These are phyloP conservation scores for Darwinula stevensoni DNA, from an alignment of 2,888 invertebrate genomes.

Conservation along the genomic window DNA sequence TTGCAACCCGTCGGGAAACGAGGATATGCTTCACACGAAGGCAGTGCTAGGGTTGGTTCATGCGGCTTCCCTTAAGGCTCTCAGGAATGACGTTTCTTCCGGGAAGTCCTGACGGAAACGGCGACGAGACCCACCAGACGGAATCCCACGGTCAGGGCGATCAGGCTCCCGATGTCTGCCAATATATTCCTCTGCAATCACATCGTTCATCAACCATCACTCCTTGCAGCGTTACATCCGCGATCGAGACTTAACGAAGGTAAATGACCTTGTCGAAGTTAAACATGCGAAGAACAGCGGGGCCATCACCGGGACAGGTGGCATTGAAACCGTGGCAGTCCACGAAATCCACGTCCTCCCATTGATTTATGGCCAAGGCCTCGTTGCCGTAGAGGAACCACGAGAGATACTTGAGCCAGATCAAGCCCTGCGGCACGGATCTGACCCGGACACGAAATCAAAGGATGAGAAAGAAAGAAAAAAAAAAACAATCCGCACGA, in stretches of 20 bases:
- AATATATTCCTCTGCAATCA: conserved; percentile 33
- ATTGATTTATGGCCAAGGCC: conserved; percentile 60
- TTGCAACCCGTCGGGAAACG: too few relatives aligned
- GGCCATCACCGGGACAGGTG: conserved; percentile 1
- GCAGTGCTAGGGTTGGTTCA: too few relatives aligned
- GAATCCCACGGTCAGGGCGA: conserved; percentile 37
- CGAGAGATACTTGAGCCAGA: conserved; percentile 59
- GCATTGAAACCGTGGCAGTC: conserved; percentile 21
- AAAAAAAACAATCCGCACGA: too few relatives aligned
- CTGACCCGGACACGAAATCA: conserved; percentile 18
- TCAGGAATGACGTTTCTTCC: too few relatives aligned
- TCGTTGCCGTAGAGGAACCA: conserved; percentile 84
- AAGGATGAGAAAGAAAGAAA: neutral
- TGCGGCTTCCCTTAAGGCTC: too few relatives aligned
- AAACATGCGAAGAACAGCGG: neutral
- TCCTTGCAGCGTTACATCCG: too few relatives aligned
- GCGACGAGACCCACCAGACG: conserved; percentile 43
- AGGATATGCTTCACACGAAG: too few relatives aligned
- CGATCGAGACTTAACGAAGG: too few relatives aligned
- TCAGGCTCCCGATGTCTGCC: conserved; percentile 36
- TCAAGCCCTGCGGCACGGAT: conserved; percentile 50
- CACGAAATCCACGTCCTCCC: conserved; percentile 45
- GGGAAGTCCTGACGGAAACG: conserved; percentile 24
- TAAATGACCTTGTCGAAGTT: conserved; percentile 9
- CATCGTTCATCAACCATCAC: too few relatives aligned